Conservation (phyloP, 2,797 vertebrate species). For the Poecile montanus region DNA sequence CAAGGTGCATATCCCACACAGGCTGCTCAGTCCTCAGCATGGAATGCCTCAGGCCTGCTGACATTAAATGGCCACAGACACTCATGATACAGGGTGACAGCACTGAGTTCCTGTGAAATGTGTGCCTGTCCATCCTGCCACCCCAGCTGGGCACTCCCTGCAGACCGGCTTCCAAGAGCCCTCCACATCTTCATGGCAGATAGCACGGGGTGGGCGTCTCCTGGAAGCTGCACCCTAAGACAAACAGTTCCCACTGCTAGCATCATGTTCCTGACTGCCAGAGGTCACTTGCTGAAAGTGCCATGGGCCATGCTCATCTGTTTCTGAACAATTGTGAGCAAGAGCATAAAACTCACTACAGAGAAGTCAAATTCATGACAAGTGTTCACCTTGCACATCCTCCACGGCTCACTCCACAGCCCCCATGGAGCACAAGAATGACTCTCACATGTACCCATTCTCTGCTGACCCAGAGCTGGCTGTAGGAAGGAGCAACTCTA, state of each 20-base stretch:
- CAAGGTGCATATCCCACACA: background rate
- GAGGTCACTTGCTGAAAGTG: background rate
- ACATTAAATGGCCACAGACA: background rate
- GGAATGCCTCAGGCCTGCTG: background rate
- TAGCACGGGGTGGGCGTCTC: background rate
- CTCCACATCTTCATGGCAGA: background rate
- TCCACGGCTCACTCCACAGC: background rate
- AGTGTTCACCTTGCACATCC: background rate
- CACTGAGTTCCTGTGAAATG: background rate
- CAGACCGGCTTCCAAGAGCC: background rate
- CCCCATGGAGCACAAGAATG: background rate
- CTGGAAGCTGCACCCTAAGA: background rate
- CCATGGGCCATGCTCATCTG: background rate
- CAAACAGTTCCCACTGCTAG: background rate
- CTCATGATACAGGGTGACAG: background rate
- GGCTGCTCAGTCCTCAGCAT: background rate
- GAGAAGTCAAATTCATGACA: background rate
- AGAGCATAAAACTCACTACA: background rate
- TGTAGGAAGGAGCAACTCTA: background rate
- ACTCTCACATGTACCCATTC: background rate
- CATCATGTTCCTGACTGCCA: background rate
- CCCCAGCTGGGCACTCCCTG: background rate
- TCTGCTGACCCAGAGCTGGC: background rate
- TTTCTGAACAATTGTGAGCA: background rate
- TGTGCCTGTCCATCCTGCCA: background rate